These are phyloP conservation scores for Cricetomys ansorgei DNA, from an alignment of 2,113 vertebrate genomes.

Conservation along the genomic window DNA sequence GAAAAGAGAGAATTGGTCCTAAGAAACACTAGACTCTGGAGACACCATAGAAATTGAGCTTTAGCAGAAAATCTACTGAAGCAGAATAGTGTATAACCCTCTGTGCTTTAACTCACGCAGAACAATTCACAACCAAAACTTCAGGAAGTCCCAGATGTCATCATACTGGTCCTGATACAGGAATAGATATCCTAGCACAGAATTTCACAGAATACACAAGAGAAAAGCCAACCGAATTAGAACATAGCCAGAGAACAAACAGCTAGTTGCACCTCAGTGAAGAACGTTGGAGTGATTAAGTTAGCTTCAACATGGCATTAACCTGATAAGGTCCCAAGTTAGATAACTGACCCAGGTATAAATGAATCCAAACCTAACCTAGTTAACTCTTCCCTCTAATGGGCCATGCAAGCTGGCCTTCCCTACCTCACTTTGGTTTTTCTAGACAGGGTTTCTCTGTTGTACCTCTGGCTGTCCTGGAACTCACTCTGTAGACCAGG, in stretches of 20 bases:
- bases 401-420: background rate
- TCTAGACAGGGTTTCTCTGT: too few relatives aligned
- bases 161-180: background rate
- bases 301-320: background rate
- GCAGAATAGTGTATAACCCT: background rate
- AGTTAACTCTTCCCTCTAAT: background rate
- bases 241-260: background rate
- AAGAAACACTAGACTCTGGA: background rate
- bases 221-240: background rate
- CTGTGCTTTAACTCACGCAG: background rate
- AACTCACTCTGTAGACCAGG: too few relatives aligned
- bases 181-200: background rate
- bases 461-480: too few relatives aligned
- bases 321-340: background rate
- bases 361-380: background rate
- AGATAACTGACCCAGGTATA: background rate
- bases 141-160: background rate
- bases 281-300: background rate
- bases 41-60: background rate
- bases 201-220: background rate
- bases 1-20: background rate
- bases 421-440: too few relatives aligned
- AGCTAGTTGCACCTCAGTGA: background rate
- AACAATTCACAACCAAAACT: background rate
- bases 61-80: background rate